These are phyloP conservation scores for Sycobia sp. DNA, from an alignment of 1,140 invertebrate species.

Conservation along the genomic window DNA sequence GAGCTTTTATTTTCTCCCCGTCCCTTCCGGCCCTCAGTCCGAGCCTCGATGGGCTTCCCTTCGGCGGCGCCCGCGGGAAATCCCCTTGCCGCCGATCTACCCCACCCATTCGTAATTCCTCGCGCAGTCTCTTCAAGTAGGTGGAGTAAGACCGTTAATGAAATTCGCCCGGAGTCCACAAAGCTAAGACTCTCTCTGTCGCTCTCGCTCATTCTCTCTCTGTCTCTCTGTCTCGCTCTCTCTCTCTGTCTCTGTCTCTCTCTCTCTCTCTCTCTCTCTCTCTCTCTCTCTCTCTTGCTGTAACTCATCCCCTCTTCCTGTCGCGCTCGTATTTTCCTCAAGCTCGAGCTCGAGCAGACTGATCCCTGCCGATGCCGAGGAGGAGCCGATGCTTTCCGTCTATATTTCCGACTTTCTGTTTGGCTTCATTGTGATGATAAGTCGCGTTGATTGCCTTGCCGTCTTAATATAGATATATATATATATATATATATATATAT, in stretches of 20 bases:
- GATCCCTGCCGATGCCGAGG: too few relatives aligned
- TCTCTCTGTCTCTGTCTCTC: too few relatives aligned
- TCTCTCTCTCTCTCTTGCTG: too few relatives aligned
- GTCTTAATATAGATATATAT: too few relatives aligned
- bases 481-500: too few relatives aligned
- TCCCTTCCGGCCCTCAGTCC: too few relatives aligned
- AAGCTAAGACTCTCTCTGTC: constrained; percentile 13
- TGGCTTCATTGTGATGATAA: neutral
- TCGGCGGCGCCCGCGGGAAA: neutral
- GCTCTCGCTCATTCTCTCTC: too few relatives aligned
- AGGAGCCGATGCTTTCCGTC: neutral
- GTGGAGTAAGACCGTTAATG: constrained; percentile 44
- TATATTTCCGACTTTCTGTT: neutral
- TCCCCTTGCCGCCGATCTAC: neutral
- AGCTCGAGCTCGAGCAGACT: too few relatives aligned
- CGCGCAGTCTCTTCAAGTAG: constrained; percentile 8
- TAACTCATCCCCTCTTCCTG: constrained; percentile 36
- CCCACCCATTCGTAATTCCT: neutral
- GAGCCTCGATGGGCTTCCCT: too few relatives aligned
- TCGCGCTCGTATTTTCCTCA: constrained; percentile 20
- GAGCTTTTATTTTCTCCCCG: too few relatives aligned
- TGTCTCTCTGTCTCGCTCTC: too few relatives aligned
- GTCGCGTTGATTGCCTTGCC: neutral
- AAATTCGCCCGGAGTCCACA: constrained; percentile 41
- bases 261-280: too few relatives aligned